phyloP scores from a whole-genome alignment of 2,113 vertebrate species.

The Apodemus speciosus region DNA sequence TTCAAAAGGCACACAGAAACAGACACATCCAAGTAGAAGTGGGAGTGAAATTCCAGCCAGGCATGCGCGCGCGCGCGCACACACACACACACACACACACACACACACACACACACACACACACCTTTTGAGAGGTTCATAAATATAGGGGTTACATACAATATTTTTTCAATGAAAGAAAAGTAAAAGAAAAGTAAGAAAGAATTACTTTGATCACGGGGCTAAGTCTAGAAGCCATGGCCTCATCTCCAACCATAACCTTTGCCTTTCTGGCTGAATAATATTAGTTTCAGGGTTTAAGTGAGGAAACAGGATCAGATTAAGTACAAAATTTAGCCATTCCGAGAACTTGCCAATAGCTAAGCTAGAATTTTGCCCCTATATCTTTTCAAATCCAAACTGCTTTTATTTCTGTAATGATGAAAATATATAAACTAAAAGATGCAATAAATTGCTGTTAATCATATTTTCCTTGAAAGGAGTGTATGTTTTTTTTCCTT shows the following conservation, averaged over 20 bases:
- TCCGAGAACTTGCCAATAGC: background rate
- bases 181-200: constrained; percentile 38
- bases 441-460: background rate
- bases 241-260: background rate
- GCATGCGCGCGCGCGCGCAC: no score
- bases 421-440: constrained; percentile 23
- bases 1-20: constrained; percentile 6
- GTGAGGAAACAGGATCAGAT: background rate
- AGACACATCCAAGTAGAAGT: no score
- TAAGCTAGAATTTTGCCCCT: constrained; percentile 13
- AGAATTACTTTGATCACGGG: background rate
- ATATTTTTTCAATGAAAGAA: constrained; percentile 28
- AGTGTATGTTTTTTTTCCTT: background rate
- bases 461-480: constrained; percentile 52
- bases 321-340: background rate
- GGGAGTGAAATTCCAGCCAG: no score
- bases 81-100: no score
- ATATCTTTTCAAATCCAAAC: constrained; percentile 2
- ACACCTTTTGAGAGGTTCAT: background rate
- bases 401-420: constrained; percentile 34
- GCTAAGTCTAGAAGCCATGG: background rate
- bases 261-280: background rate
- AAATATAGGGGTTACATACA: background rate
- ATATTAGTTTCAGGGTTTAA: background rate
- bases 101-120: no score